Percentiles rank a stretch among this genome's conserved stretches.
These are phyloP conservation scores for Diploptera punctata DNA, from an alignment of 2,888 invertebrate species.

Conservation along the genomic window DNA sequence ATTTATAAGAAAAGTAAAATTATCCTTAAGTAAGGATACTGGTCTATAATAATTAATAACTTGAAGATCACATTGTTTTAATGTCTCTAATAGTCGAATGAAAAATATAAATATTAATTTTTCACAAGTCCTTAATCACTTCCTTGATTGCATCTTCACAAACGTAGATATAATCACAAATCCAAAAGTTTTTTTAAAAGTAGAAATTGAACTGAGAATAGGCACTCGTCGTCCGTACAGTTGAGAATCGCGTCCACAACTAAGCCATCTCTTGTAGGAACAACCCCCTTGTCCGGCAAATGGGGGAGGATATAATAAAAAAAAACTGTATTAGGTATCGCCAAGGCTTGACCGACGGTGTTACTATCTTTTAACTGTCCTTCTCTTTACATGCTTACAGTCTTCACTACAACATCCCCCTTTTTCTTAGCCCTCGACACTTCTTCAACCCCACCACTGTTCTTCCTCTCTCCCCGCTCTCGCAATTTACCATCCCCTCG, in stretches of 20 bases:
- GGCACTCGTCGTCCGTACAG: background rate
- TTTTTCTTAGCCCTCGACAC: conserved; percentile 5
- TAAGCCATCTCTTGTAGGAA: background rate
- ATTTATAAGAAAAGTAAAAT: no score
- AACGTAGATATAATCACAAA: no score
- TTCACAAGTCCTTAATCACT: no score
- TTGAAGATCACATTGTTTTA: no score
- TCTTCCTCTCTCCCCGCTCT: conserved; percentile 19
- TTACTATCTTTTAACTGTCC: conserved; percentile 2
- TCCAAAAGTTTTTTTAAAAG: no score
- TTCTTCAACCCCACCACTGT: background rate
- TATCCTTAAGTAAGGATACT: no score
- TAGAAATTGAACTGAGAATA: no score
- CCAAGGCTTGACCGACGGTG: background rate
- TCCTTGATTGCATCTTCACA: no score
- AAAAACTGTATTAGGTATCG: no score
- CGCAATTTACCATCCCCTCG: background rate
- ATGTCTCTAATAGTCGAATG: no score
- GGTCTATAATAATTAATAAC: no score
- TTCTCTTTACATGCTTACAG: background rate
- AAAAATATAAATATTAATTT: no score
- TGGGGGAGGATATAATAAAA: background rate
- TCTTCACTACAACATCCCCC: conserved; percentile 9
- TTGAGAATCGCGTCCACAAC: background rate
- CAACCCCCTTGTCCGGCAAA: conserved; percentile 3